These are phyloP conservation scores for Lamellibrachia luymesi DNA, from an alignment of 1,140 invertebrate genomes.

Conservation along the genomic window DNA sequence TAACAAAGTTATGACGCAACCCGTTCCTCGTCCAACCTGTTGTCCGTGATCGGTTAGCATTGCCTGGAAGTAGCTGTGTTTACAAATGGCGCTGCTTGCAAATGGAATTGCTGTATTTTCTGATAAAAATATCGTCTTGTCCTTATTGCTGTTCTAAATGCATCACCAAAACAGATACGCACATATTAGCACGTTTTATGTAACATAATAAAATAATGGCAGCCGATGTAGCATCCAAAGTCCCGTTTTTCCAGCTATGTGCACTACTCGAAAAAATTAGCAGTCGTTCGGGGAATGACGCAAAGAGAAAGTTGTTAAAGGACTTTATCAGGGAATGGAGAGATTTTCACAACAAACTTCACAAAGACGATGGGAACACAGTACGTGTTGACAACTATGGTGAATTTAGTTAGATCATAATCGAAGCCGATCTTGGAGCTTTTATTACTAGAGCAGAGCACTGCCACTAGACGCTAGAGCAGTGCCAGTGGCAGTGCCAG, in stretches of 20 bases:
- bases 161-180: background rate
- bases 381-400: background rate
- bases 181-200: background rate
- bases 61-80: background rate
- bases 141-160: background rate
- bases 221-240: constrained; percentile 20
- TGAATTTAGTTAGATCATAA: background rate
- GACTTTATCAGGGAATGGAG: constrained; percentile 63
- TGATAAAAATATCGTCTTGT: background rate
- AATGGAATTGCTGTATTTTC: background rate
- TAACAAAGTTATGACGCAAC: background rate
- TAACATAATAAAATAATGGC: background rate
- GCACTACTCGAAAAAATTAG: constrained; percentile 61
- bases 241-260: constrained; percentile 49
- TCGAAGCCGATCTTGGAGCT: no score
- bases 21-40: background rate
- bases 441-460: no score
- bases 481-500: no score
- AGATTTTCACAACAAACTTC: constrained; percentile 49
- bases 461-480: no score
- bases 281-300: constrained; percentile 53
- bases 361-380: constrained; percentile 42
- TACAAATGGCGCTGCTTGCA: background rate
- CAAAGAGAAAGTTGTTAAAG: constrained; percentile 59
- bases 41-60: background rate